Evolutionary conservation across 1,140 invertebrate species (phyloP), one percentile per base, ranked within the genome.

Genomic region (Drosophila prosaltans): DNA sequence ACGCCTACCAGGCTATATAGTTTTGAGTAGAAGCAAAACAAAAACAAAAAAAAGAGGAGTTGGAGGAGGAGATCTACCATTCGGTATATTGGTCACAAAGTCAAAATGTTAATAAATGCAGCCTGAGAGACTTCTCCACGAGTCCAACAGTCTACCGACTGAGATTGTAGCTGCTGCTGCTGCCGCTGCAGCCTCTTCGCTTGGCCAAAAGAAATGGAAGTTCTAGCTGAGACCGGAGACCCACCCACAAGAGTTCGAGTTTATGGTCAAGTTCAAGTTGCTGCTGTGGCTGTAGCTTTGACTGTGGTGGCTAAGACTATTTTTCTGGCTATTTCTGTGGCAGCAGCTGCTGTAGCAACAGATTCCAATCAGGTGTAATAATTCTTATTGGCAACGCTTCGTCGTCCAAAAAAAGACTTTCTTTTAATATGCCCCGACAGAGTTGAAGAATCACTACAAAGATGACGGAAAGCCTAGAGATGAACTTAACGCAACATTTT

Each of bases 281-380:
- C 75, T 63, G 69, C 51, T 61, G 45, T 51, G 45, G 45, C 45
- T 24, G 32, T 36, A 36, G 45, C 45, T 24, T 16, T 26, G 21
- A 8, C 24, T 51, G 2, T 2, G 45, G 1, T 51, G 45, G 45
- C 24, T 51, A 7, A 8, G 45, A 1, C 45, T 51, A 8, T 51
- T 21, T 21, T 3, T 51, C 21, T 26, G 9, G 3, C 32, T 21
- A 24, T 24, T 24, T 58, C 36, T 21, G 43, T 62, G 9, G 40
- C 30, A 9, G 36, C 45, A 21, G 51, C 63, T 21, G 60, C 62
- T 55, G 73, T 69, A 65, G 80, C 84, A 84, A 74, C 81, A 74
- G 89, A 92, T 92, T 84, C 83, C 90, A 92, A 92, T 92, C 91
- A 92, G 91, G 91, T 92, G 91, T 92, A 92, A 92, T 92, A 92